Base-by-base conservation (phyloP, 2,797 vertebrate genomes). In the Serranus cabrilla region DNA sequence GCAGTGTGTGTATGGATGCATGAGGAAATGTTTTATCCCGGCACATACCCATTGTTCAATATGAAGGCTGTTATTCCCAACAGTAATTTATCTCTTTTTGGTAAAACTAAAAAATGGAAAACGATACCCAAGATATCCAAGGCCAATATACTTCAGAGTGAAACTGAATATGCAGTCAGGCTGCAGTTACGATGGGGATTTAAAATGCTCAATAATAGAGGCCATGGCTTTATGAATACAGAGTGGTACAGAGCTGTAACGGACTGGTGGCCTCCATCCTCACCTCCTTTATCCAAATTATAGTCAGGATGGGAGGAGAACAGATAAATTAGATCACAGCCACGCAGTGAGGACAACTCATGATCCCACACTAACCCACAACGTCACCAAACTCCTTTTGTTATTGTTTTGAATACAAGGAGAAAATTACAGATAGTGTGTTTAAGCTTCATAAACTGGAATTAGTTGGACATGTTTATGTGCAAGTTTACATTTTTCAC, bases 11-110 rank as follows among this genome's bases (percentile, higher is more conserved):
- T 25, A 9, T 23, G 11, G 18, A 37, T 46, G 40, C 25, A 54
- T 37, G 17, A 61, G 11, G 25, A 66, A 73, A 72, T 62, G 23
- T 81, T 81, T 57, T 46, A 52, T 70, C 25, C 8, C 40, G 52
- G 16, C 25, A 58, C 21, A 45, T 20, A 45, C 46, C 17, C 7
- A 12, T 67, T 2, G 39, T 31, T 42, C 18, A 64, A 4, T 17
- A 27, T 31, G 18, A 68, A 3, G 5, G 14, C 0, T 54, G 1
- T 16, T 27, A 9, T 37, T 49, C 11, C 1, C 10, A 27, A 59
- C 9, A 27, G 12, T 46, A 4, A 55, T 27, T 0, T 17, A 9
- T 65, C 14, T 50, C 3, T 54, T 56, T 62, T 54, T 37, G 2
- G 23, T 55, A 25, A 11, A 8, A 59, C 10, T 20, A 43, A 34